These are phyloP conservation scores for Ylistrum balloti DNA, from an alignment of 1,140 invertebrate species.

Conservation along the genomic window DNA sequence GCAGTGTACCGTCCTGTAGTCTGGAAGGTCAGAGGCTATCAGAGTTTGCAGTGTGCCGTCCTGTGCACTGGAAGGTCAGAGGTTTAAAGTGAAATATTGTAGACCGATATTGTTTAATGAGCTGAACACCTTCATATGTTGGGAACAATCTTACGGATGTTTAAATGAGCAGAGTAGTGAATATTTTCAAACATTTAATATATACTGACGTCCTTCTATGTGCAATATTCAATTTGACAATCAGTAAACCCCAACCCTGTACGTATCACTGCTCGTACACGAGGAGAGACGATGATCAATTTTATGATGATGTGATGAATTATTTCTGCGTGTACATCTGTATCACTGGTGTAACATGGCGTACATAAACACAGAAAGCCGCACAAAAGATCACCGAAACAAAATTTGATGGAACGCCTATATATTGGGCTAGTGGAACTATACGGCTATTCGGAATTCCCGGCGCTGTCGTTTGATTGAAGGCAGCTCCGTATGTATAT, in stretches of 20 bases:
- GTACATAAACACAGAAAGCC: background rate
- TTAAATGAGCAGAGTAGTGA: too few relatives aligned
- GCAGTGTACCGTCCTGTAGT: too few relatives aligned
- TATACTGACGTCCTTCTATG: too few relatives aligned
- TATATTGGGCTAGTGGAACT: background rate
- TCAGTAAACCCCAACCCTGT: background rate
- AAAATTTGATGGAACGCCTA: conserved; percentile 1
- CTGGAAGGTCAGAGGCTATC: too few relatives aligned
- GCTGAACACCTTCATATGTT: too few relatives aligned
- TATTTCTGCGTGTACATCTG: background rate
- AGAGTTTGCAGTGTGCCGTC: too few relatives aligned
- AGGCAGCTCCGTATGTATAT: background rate
- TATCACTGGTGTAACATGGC: background rate
- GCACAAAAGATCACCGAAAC: background rate
- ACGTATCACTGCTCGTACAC: background rate
- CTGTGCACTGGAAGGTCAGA: too few relatives aligned
- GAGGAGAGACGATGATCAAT: background rate
- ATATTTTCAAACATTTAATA: too few relatives aligned
- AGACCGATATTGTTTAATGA: too few relatives aligned
- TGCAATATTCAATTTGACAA: background rate
- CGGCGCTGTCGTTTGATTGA: background rate
- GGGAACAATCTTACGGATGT: too few relatives aligned
- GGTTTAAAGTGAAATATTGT: too few relatives aligned
- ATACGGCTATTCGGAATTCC: background rate
- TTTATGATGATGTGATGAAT: background rate